A percentile compares a stretch with the other conserved stretches of the same genome.
Evolutionary conservation across 2,113 vertebrate species (phyloP).

Genomic region (Plecotus auritus): DNA sequence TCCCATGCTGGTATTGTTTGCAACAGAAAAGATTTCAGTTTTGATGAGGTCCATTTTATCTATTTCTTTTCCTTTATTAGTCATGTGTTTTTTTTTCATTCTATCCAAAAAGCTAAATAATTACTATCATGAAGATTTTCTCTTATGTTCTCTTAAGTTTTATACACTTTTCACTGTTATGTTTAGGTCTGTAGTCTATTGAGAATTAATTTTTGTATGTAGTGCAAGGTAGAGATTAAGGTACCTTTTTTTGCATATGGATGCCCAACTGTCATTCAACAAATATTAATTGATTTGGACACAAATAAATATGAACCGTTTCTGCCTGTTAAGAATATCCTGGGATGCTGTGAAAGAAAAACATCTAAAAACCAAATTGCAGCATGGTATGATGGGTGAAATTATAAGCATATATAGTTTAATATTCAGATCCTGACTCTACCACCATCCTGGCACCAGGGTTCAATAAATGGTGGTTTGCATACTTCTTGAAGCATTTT

Average conservation of each 20-base stretch:
- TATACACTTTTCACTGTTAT: background rate
- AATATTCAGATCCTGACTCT: background rate
- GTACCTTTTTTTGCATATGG: background rate
- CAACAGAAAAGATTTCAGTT: constrained; percentile 15
- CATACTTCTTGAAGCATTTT: background rate
- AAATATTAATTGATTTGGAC: background rate
- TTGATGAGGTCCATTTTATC: background rate
- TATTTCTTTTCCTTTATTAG: background rate
- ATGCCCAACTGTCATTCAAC: background rate
- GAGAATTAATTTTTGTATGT: background rate
- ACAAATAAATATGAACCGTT: background rate
- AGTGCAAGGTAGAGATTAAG: background rate
- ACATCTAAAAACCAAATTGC: background rate
- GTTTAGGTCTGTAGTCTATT: background rate
- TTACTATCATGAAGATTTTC: background rate
- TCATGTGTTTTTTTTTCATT: background rate
- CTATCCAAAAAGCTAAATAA: constrained; percentile 10
- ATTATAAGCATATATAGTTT: background rate
- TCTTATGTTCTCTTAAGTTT: background rate
- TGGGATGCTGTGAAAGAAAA: background rate
- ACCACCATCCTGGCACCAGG: background rate
- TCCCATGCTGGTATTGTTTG: background rate
- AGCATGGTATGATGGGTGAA: background rate
- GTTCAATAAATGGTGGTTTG: background rate
- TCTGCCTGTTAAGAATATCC: background rate